Conservation (phyloP, 2,797 vertebrate genomes). For the Melanotaenia maccullochi region DNA sequence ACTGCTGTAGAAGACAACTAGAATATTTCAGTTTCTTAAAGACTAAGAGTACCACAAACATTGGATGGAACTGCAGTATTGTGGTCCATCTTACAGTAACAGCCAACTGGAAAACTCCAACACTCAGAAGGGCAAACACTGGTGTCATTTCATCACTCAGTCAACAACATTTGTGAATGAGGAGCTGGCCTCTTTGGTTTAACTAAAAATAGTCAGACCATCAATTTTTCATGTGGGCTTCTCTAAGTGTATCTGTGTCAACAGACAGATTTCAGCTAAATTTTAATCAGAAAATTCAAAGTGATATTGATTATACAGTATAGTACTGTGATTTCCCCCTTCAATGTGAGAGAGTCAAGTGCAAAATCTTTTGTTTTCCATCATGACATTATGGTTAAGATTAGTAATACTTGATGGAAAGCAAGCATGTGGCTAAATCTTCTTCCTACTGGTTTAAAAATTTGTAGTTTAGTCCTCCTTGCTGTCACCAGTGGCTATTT, state of each 20-base stretch:
- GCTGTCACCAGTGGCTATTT: conserved; percentile 6
- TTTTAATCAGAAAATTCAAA: not conserved
- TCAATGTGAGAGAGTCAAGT: not conserved
- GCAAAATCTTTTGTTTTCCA: conserved; percentile 4
- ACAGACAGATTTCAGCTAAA: not conserved
- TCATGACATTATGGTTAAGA: conserved; percentile 10
- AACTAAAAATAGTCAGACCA: not conserved
- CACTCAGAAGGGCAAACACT: not conserved
- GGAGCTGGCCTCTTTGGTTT: not conserved
- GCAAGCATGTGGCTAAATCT: not conserved
- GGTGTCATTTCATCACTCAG: conserved; percentile 3
- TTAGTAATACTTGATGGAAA: not conserved
- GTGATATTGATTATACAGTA: not conserved
- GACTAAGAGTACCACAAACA: not conserved
- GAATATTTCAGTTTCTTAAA: not conserved
- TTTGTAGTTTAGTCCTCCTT: conserved; percentile 1
- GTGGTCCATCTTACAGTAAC: not conserved
- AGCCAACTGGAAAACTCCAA: not conserved
- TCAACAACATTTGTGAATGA: not conserved
- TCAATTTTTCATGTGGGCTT: not conserved
- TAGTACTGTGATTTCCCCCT: not conserved
- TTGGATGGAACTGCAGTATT: not conserved
- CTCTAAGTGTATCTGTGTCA: not conserved
- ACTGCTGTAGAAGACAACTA: not conserved
- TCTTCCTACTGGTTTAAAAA: not conserved